Conservation (phyloP, 2,888 invertebrate species). For the Camptogramma bilineatum region DNA sequence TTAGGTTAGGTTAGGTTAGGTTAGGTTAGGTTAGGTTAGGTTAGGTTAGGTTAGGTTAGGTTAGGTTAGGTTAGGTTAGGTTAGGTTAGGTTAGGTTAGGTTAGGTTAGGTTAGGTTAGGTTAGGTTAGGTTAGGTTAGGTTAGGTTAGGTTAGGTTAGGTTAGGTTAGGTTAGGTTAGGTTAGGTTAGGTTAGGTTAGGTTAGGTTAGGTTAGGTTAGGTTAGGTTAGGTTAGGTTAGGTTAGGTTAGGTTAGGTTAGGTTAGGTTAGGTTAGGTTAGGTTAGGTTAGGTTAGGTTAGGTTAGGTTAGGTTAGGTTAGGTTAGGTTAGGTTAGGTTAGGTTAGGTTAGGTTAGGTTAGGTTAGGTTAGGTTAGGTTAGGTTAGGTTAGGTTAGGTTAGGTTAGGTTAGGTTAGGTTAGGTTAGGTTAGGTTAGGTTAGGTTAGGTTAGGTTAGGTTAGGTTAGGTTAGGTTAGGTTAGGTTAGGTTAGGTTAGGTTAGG, state of each 20-base stretch:
- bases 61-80: slow-evolving; percentile 23
- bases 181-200: slow-evolving; percentile 24
- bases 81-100: slow-evolving; percentile 23
- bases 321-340: slow-evolving; percentile 42
- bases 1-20: slow-evolving; percentile 23
- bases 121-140: slow-evolving; percentile 23
- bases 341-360: too few species aligned
- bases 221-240: slow-evolving; percentile 27
- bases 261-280: too few species aligned
- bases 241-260: slow-evolving; percentile 22
- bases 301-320: slow-evolving; percentile 42
- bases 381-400: too few species aligned
- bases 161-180: slow-evolving; percentile 22
- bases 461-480: too few species aligned
- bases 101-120: slow-evolving; percentile 23
- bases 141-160: slow-evolving; percentile 23
- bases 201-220: slow-evolving; percentile 27
- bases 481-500: too few species aligned
- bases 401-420: too few species aligned
- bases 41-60: slow-evolving; percentile 23
- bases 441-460: too few species aligned
- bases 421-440: too few species aligned
- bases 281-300: too few species aligned
- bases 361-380: too few species aligned
- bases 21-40: slow-evolving; percentile 22